Base-by-base conservation (phyloP, 2,113 vertebrate genomes). In the Pseudolaguvia tuberculata region DNA sequence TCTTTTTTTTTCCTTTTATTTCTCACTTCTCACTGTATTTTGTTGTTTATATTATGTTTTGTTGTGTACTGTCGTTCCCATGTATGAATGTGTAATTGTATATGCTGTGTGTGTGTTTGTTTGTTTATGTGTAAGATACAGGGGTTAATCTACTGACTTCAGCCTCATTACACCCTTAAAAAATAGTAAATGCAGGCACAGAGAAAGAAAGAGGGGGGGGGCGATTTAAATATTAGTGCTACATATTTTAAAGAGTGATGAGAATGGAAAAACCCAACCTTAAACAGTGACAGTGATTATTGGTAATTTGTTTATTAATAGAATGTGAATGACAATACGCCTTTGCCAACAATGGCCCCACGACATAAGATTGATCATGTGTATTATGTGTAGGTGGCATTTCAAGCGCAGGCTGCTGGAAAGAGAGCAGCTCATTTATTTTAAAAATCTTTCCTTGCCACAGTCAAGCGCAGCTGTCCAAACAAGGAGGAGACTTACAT, bases 91-190 rank as follows among this genome's bases (percentile, higher is more conserved):
- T n/a, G n/a, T n/a, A n/a, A n/a, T n/a, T n/a, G n/a, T n/a, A n/a
- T n/a, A n/a, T n/a, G n/a, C n/a, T n/a, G n/a, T 27, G 48, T 70
- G 45, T 85, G 42, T 73, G 57, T 66, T 39, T 66, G 21, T 25
- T 21, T 47, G 9, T 66, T 45, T 61, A 8, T 51, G 62, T 83
- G 79, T 68, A 78, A 51, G 66, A 59, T 66, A 66, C 68, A 71
- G 31, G 55, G 73, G 51, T 85, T 86, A 86, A 85, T 83, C 82
- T 85, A 79, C 84, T 83, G 76, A 73, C 80, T 84, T 55, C 82
- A 61, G 87, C 82, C 72, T 84, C 86, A 88, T 90, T 90, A 82
- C 84, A 80, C 69, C 82, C 25, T 57, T 82, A 78, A 89, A 80
- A 82, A 86, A 88, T 88, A 84, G 89, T 83, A 84, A 76, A 87